phyloP scores from a whole-genome alignment of 2,797 vertebrate species.

The Fratercula arctica region DNA sequence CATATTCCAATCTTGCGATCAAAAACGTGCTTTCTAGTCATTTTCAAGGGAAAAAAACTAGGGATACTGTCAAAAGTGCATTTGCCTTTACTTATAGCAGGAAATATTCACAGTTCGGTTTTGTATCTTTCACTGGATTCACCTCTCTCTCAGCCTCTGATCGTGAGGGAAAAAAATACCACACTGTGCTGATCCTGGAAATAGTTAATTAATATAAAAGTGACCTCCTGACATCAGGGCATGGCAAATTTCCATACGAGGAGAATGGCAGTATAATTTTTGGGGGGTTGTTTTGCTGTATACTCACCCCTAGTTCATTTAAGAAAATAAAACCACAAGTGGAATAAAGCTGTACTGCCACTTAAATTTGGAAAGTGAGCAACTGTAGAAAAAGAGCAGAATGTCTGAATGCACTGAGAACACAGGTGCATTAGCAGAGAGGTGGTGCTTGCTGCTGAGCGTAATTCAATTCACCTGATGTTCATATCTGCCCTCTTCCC shows the following conservation, averaged over 20 bases:
- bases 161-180: not conserved
- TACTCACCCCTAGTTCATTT: not conserved
- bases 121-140: not conserved
- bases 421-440: not conserved
- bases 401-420: not conserved
- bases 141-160: not conserved
- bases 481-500: not conserved
- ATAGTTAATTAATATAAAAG: not conserved
- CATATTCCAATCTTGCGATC: slow-evolving; percentile 28
- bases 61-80: slow-evolving; percentile 2
- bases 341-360: not conserved
- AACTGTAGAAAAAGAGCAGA: not conserved
- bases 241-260: not conserved
- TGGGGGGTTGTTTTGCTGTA: not conserved
- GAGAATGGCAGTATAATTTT: not conserved
- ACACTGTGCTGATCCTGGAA: not conserved
- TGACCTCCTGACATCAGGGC: not conserved
- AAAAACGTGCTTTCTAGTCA: slow-evolving; percentile 30
- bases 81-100: slow-evolving; percentile 1
- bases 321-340: not conserved
- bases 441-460: not conserved
- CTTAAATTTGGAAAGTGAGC: not conserved
- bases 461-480: not conserved
- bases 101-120: not conserved
- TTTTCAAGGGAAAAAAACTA: not conserved